phyloP scores from a whole-genome alignment of 2,888 invertebrate species.

The Pristionchus arcanus region DNA sequence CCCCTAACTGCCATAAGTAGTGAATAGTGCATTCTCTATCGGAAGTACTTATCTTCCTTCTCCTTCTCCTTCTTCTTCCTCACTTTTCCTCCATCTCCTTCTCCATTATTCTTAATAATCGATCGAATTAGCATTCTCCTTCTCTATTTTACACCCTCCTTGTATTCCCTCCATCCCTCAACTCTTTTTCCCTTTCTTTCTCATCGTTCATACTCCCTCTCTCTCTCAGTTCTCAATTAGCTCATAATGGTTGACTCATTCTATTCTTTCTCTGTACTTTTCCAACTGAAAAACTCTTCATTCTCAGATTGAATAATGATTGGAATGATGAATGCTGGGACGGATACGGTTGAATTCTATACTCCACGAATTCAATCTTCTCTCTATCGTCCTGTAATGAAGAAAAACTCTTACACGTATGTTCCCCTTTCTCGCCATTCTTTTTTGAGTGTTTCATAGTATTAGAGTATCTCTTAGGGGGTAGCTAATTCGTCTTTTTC shows the following conservation, averaged over 20 bases:
- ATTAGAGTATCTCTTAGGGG: not conserved
- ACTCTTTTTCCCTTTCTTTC: conserved; percentile 41
- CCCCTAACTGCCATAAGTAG: not conserved
- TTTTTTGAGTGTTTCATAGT: conserved; percentile 23
- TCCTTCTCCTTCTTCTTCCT: not conserved
- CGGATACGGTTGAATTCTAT: conserved; percentile 66
- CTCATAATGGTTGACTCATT: conserved; percentile 13
- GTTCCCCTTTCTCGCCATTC: not conserved
- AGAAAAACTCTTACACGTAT: conserved; percentile 15
- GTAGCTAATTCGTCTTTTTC: not conserved
- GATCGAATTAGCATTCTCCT: conserved; percentile 33
- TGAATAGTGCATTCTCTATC: not conserved
- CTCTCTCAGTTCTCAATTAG: conserved; percentile 49
- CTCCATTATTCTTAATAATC: not conserved
- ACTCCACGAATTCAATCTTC: conserved; percentile 61
- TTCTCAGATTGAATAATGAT: conserved; percentile 58
- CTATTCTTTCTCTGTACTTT: not conserved
- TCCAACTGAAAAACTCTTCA: not conserved
- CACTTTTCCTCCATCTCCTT: conserved; percentile 37
- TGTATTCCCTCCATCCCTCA: conserved; percentile 43
- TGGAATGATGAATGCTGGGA: conserved; percentile 70
- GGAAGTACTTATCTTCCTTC: not conserved
- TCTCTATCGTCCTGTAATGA: conserved; percentile 57
- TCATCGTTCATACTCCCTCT: conserved; percentile 38
- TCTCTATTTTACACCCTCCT: conserved; percentile 43